phyloP scores from a whole-genome alignment of 2,888 invertebrate species.

The Tetramorium bicarinatum region DNA sequence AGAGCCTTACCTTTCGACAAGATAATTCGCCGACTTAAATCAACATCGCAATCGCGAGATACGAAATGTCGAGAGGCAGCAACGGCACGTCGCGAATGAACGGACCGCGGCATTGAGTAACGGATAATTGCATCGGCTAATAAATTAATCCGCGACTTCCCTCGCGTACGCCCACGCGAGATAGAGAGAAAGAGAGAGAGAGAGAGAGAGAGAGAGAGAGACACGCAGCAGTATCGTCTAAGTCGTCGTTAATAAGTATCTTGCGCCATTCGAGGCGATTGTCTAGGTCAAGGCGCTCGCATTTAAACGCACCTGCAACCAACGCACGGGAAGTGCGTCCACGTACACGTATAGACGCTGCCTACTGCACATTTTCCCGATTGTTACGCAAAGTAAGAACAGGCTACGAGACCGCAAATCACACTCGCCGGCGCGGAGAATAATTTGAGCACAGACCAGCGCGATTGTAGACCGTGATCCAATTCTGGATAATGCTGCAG shows the following conservation, averaged over 20 bases:
- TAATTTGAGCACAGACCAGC: neutral
- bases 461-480: neutral
- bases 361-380: conserved; percentile 19
- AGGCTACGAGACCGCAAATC: conserved; percentile 14
- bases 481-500: neutral
- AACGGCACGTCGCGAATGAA: conserved; percentile 10
- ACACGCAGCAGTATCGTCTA: conserved; percentile 75
- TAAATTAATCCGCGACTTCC: conserved; percentile 83
- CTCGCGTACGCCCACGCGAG: conserved; percentile 81
- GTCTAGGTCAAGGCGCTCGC: conserved; percentile 66
- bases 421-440: neutral
- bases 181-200: conserved; percentile 60
- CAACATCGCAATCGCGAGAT: conserved; percentile 63
- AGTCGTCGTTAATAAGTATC: conserved; percentile 75
- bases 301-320: conserved; percentile 34
- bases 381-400: conserved; percentile 1
- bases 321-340: conserved; percentile 31
- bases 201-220: conserved; percentile 57
- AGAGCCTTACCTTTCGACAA: conserved; percentile 61
- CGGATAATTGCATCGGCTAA: conserved; percentile 83
- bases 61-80: conserved; percentile 53
- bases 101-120: conserved; percentile 76
- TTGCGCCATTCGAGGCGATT: conserved; percentile 63
- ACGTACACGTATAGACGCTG: neutral
- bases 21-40: conserved; percentile 65